Evolutionary conservation across 2,888 invertebrate species (phyloP), one percentile per base, ranked within the genome.

Genomic region (Cryptocheilus praepositus): DNA sequence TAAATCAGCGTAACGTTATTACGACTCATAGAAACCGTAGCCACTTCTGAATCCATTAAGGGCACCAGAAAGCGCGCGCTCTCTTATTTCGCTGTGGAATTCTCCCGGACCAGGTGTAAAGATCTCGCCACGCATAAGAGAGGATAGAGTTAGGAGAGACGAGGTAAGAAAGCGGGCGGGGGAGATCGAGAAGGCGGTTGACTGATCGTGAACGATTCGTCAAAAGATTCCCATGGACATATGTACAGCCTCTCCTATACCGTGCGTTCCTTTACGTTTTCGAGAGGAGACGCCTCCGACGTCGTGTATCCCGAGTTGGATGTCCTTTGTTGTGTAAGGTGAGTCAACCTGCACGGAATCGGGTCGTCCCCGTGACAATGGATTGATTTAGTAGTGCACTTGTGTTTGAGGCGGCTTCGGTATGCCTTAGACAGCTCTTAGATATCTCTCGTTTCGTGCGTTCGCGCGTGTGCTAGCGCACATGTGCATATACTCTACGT

Each of bases 311-410:
- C 36, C 7, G 36, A 7, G 11, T 52, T 51, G 63, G 64, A 59
- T 70, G 57, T 60, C 76, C 78, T 83, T 82, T 82, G 81, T 82
- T 74, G 72, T 61, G 25, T 36, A 76, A 81, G 81, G 71, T 79
- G 85, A 86, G 82, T 85, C 85, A 85, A 85, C 84, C 81, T 84
- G 82, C 67, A 63, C 64, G 76, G 77, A 82, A 85, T 82, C 82
- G 82, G 79, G 81, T 81, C 82, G 82, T 61, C 64, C 74, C 77
- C n/a, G n/a, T 77, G 83, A 85, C 84, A 85, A 83, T 83, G 68
- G 83, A 85, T 85, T 84, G 85, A 85, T 85, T 83, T 83, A 82
- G 81, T 83, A 82, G 81, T 83, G 82, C 79, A 82, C 83, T 83
- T 77, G 80, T 70, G 81, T 77, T 72, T 46, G 79, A 78, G 72